Percentiles rank a stretch among this genome's conserved stretches.
Evolutionary conservation across 2,113 vertebrate species (phyloP).

Genomic region (Aramus guarauna): DNA sequence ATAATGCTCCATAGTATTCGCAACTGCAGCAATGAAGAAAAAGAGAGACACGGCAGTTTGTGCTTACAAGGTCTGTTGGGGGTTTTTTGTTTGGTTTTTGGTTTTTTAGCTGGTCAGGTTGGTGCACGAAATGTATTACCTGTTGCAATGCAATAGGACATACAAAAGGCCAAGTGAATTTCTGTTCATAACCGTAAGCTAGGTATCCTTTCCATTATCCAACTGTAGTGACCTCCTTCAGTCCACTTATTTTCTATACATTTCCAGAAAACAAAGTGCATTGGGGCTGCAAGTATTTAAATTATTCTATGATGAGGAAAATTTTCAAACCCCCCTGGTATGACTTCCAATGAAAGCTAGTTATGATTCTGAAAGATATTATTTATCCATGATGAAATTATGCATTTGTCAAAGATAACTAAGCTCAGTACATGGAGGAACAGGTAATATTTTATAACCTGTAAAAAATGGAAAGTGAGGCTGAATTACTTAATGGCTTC

Average conservation of each 20-base stretch:
- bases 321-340: not conserved
- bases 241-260: not conserved
- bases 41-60: not conserved
- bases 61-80: not conserved
- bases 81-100: fast-evolving
- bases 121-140: not conserved
- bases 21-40: not conserved
- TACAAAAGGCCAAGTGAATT: not conserved
- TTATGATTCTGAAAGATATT: not conserved
- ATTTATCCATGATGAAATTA: not conserved
- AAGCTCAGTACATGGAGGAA: not conserved
- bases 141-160: not conserved
- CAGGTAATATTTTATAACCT: not conserved
- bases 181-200: not conserved
- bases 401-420: not conserved
- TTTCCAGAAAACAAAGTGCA: not conserved
- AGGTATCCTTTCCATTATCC: not conserved
- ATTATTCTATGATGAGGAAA: not conserved
- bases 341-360: not conserved
- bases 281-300: not conserved
- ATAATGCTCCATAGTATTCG: not conserved
- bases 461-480: not conserved
- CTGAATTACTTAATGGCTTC: not conserved
- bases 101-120: not conserved
- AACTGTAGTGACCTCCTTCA: not conserved